phyloP scores from a whole-genome alignment of 2,797 vertebrate genomes.

The Sebastes itinus region DNA sequence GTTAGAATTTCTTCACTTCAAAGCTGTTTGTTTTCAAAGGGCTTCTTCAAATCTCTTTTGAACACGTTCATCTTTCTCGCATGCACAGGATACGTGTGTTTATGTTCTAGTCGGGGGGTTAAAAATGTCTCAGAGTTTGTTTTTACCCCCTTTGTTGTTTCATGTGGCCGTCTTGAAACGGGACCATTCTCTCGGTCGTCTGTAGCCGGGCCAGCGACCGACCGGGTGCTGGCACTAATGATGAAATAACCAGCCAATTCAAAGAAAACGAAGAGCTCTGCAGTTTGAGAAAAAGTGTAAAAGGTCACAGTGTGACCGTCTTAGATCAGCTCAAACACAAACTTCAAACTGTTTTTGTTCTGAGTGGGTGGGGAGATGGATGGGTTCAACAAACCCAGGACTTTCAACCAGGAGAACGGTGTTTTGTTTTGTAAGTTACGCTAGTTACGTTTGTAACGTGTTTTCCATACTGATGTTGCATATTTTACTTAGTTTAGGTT shows the following conservation, averaged over 20 bases:
- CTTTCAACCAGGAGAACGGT: too few species aligned
- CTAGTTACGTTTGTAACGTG: too few species aligned
- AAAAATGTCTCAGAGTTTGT: neutral
- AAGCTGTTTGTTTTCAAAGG: constrained; percentile 66
- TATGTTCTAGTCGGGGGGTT: constrained; percentile 46
- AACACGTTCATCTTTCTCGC: constrained; percentile 35
- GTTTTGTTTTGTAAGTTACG: too few species aligned
- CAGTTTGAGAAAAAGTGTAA: neutral
- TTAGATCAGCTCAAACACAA: neutral
- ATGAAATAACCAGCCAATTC: neutral
- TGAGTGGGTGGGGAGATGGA: too few species aligned
- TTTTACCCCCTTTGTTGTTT: constrained; percentile 40
- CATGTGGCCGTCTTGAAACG: constrained; percentile 37
- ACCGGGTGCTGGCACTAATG: constrained; percentile 24
- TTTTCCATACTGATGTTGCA: too few species aligned
- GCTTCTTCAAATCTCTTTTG: constrained; percentile 40
- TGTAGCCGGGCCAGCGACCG: constrained; percentile 29
- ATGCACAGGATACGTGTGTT: constrained; percentile 67
- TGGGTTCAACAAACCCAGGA: too few species aligned
- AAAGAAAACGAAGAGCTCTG: constrained; percentile 1
- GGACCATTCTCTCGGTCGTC: constrained; percentile 11
- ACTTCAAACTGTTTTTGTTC: neutral
- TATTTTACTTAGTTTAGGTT: too few species aligned
- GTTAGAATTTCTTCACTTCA: constrained; percentile 66
- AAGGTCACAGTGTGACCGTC: constrained; percentile 3